Evolutionary conservation across 2,888 invertebrate species (phyloP).

Genomic region (Nymphalis urticae): DNA sequence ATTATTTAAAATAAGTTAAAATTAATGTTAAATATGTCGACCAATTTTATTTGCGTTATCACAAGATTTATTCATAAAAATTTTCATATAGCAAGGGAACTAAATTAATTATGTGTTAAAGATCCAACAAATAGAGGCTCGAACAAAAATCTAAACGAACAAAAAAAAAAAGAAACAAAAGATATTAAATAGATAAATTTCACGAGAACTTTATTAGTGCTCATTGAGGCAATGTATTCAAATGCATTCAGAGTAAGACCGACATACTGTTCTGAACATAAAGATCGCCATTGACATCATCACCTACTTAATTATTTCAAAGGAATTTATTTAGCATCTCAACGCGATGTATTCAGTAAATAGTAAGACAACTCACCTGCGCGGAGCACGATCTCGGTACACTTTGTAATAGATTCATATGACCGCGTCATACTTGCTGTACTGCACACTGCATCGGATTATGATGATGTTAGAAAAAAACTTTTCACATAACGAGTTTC

Average conservation of each 20-base stretch:
- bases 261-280: neutral
- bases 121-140: no score
- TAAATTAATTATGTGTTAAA: no score
- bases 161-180: neutral
- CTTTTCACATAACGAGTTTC: neutral
- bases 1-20: no score
- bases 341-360: neutral
- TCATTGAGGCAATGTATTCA: neutral
- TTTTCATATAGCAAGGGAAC: no score
- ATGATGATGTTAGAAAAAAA: neutral
- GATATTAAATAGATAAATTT: neutral
- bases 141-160: neutral
- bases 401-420: constrained; percentile 18
- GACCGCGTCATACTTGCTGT: constrained; percentile 7
- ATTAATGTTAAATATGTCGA: no score
- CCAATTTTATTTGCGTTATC: no score
- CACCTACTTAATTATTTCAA: constrained; percentile 2
- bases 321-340: neutral
- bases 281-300: constrained; percentile 1
- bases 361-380: constrained; percentile 22
- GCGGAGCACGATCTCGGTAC: constrained; percentile 15
- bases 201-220: neutral
- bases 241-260: neutral
- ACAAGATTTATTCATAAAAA: no score
- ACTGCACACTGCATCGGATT: constrained; percentile 2